Percentiles rank a stretch among this genome's conserved stretches.
Evolutionary conservation across 2,888 invertebrate species (phyloP).

Genomic region (Leptothorax acervorum): DNA sequence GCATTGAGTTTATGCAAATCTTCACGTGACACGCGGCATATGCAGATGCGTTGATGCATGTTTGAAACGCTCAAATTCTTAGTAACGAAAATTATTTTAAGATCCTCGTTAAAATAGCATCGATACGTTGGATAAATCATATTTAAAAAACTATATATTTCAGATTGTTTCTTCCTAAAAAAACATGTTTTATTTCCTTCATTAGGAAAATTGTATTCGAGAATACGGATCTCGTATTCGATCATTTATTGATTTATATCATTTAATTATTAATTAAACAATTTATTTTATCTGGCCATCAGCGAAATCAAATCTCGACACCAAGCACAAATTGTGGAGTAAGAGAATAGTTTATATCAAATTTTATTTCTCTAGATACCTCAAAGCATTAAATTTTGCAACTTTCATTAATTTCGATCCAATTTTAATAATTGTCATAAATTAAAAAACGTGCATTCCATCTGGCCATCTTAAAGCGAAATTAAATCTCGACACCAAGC

Average conservation of each 20-base stretch:
- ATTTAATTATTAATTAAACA: neutral
- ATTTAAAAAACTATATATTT: neutral
- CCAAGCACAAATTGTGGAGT: neutral
- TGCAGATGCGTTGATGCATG: neutral
- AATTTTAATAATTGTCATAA: neutral
- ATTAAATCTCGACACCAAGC: constrained; percentile 10
- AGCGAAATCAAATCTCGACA: constrained; percentile 11
- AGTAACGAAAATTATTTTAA: neutral
- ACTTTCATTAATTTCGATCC: neutral
- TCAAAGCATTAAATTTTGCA: neutral
- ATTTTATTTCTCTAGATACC: neutral
- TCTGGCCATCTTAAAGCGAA: neutral
- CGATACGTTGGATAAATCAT: neutral
- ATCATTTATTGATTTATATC: neutral
- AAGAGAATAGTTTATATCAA: neutral
- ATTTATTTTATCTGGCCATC: neutral
- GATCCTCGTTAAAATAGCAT: constrained; percentile 2
- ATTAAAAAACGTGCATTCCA: neutral
- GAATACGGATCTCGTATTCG: neutral
- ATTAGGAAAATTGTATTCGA: neutral
- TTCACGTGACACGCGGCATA: neutral
- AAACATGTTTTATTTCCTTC: neutral
- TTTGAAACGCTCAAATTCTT: constrained; percentile 3
- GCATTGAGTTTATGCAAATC: constrained; percentile 10
- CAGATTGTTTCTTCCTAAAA: neutral